Base-by-base conservation (phyloP, 2,888 invertebrate genomes). In the Trachelus troglodyta region DNA sequence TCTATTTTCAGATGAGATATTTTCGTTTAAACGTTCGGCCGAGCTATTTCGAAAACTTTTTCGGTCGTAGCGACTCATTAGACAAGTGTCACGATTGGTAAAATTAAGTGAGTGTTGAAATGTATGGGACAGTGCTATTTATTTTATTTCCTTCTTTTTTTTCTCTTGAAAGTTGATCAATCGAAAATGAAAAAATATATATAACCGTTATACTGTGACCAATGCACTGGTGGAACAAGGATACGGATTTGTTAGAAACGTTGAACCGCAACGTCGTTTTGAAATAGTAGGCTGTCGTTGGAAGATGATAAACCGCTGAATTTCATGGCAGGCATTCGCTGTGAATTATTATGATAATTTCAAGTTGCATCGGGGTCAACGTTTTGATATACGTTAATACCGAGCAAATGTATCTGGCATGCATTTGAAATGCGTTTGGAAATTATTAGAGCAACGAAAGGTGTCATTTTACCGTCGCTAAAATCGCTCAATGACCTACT, bases 1-100 rank as follows among this genome's bases (percentile, higher is more conserved):
- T 71, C 71, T 81, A 80, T 82, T 81, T 83, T 79, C 79, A 76
- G 79, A 76, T 56, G 69, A 12, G 69, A 40, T 78, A 76, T 78
- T 78, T 78, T 73, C 75, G 75, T 78, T 73, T 69, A 11, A 74
- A 74, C 68, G 37, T 37, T 71, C 76, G 68, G 37, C 73, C 35
- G 75, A 69, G 31, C 30, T 77, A 73, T 77, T 76, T 76, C 40
- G 12, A 34, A 31, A 75, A 56, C 34, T 34, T 35, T 74, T 37
- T 74, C 30, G 74, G 11, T 74, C 74, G 34, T 33, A 68, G 34
- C 37, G 76, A 40, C 37, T 12, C 35, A 15, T 71, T 11, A 69
- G 74, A 77, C 75, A 40, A 75, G 75, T 75, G 69, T 68, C 37
- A n/a, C 74, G 69, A 77, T 77, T 74, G 74, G 35, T 74, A n/a